Percentiles rank a stretch among this genome's conserved stretches.
These are phyloP conservation scores for Galerucella nymphaeae DNA, from an alignment of 2,888 invertebrate species.

Conservation along the genomic window DNA sequence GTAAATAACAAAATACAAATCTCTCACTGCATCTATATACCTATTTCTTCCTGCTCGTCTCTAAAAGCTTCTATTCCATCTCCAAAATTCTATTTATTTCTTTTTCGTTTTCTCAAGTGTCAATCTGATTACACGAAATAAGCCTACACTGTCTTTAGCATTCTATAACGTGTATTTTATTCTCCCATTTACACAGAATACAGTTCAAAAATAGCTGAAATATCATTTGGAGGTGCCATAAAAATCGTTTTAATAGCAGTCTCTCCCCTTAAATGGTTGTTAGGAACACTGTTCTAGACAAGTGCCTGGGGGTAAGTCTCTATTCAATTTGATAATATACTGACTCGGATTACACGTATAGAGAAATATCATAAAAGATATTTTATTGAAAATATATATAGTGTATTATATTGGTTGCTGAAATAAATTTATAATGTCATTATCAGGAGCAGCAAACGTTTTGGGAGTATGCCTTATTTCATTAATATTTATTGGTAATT, in stretches of 20 bases:
- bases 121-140: conserved; percentile 4
- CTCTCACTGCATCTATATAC: too few relatives aligned
- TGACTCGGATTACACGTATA: background rate
- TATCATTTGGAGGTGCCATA: conserved; percentile 6
- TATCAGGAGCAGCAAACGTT: too few relatives aligned
- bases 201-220: conserved; percentile 15
- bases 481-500: too few relatives aligned
- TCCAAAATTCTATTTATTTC: background rate
- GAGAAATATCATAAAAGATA: background rate
- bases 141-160: background rate
- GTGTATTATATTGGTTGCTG: background rate
- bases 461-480: too few relatives aligned
- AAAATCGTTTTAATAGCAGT: conserved; percentile 6
- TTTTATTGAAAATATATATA: background rate
- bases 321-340: background rate
- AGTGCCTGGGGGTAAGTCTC: background rate
- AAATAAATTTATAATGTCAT: background rate
- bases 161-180: conserved; percentile 4
- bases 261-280: background rate
- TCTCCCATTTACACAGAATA: conserved; percentile 4
- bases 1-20: too few relatives aligned
- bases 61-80: too few relatives aligned
- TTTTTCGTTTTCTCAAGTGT: conserved; percentile 5
- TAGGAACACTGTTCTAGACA: conserved; percentile 16
- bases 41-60: too few relatives aligned